Evolutionary conservation across 53 echinoderm and acorn worm genomes (phyloP).

Genomic region (Luidia sarsii): DNA sequence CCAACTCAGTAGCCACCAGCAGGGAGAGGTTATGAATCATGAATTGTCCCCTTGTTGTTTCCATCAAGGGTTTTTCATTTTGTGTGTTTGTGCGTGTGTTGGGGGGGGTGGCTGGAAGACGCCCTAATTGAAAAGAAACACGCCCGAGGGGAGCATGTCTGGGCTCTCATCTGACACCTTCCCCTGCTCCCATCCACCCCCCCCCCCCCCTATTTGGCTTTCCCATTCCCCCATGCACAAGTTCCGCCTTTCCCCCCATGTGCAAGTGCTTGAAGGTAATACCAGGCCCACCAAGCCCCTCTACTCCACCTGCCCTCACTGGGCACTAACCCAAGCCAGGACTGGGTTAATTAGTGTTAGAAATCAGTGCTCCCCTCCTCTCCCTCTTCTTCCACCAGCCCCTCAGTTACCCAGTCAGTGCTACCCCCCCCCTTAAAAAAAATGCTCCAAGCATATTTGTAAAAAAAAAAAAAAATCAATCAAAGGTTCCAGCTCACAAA

Average conservation of each 20-base stretch:
- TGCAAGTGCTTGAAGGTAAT: not conserved
- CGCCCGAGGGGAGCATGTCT: not conserved
- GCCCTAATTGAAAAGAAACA: conserved; percentile 23
- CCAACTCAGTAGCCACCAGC: too few relatives aligned
- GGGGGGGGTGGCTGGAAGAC: too few relatives aligned
- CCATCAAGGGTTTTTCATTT: too few relatives aligned
- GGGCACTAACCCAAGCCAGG: not conserved
- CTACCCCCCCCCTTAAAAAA: not conserved
- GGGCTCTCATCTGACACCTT: not conserved
- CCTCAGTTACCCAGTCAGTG: too few relatives aligned
- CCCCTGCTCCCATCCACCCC: not conserved
- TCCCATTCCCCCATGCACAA: too few relatives aligned
- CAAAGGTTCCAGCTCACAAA: too few relatives aligned
- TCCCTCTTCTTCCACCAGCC: too few relatives aligned
- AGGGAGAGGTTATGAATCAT: too few relatives aligned
- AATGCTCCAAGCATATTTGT: not conserved
- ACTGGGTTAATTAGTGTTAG: conserved; percentile 43
- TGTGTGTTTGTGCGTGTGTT: too few relatives aligned
- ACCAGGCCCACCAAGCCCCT: conserved; percentile 29
- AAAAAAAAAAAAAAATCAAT: too few relatives aligned
- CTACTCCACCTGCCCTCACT: conserved; percentile 28
- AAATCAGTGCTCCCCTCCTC: not conserved
- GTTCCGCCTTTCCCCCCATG: too few relatives aligned
- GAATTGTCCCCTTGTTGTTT: too few relatives aligned
- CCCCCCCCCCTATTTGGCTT: conserved; percentile 36